These are phyloP conservation scores for Drosophila maculinotata DNA, from an alignment of 2,888 invertebrate species.

Conservation along the genomic window DNA sequence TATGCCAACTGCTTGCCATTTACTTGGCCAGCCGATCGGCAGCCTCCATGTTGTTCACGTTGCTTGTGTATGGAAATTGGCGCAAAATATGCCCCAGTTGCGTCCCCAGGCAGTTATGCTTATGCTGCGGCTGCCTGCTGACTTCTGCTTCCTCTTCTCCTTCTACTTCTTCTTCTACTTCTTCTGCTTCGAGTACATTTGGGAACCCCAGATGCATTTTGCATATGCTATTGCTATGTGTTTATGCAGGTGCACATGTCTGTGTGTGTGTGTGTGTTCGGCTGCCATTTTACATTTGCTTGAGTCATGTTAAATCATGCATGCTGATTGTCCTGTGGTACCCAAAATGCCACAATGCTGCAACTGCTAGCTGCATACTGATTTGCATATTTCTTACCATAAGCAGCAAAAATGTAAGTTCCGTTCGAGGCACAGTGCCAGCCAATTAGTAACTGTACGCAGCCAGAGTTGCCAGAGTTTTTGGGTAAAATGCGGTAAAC, in stretches of 20 bases:
- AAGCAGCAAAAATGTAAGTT: conserved; percentile 11
- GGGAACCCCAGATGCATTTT: conserved; percentile 51
- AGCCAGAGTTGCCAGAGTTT: conserved; percentile 10
- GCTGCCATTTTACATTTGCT: conserved; percentile 56
- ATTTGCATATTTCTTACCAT: conserved; percentile 42
- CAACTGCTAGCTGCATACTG: conserved; percentile 21
- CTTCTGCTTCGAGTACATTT: conserved; percentile 22
- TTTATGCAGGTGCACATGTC: conserved; percentile 21
- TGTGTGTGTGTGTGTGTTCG: conserved; percentile 14
- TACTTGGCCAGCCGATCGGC: conserved; percentile 61
- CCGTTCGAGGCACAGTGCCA: conserved; percentile 10
- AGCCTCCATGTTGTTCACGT: conserved; percentile 29
- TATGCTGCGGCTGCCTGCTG: conserved; percentile 39
- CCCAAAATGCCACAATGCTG: conserved; percentile 48
- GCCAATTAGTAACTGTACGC: conserved; percentile 43
- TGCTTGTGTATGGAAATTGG: conserved; percentile 72
- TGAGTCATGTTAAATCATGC: conserved; percentile 74
- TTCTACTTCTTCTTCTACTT: conserved; percentile 5
- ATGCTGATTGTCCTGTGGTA: conserved; percentile 80
- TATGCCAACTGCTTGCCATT: conserved; percentile 51
- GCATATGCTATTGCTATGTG: too few species aligned
- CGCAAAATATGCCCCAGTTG: conserved; percentile 75
- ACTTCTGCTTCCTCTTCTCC: conserved; percentile 10
- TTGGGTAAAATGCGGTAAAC: conserved; percentile 24
- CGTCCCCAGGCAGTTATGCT: conserved; percentile 58